Percentiles rank a stretch among this genome's conserved stretches.
Conservation (phyloP, 92 coral and sea anemone species). For the Virgularia gustaviana region DNA sequence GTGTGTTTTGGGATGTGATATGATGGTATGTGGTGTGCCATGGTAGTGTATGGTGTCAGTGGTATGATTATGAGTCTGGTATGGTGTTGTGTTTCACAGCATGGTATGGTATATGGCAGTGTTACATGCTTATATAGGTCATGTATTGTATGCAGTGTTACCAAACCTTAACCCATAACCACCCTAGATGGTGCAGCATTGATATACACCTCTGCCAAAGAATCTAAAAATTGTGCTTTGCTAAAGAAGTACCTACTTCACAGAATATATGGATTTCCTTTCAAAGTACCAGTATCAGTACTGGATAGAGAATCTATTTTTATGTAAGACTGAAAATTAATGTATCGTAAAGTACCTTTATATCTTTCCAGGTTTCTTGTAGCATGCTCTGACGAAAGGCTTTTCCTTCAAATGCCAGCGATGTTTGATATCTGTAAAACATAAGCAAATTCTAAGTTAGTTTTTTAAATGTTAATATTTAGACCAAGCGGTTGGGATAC, state of each 20-base stretch:
- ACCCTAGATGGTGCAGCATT: slow-evolving; percentile 96
- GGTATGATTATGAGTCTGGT: too few relatives aligned
- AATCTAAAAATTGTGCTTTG: slow-evolving; percentile 88
- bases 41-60: too few relatives aligned
- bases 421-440: neutral
- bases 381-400: too few relatives aligned
- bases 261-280: slow-evolving; percentile 92
- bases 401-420: neutral
- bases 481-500: slow-evolving; percentile 99
- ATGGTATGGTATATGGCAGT: too few relatives aligned
- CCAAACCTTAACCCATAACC: slow-evolving; percentile 47
- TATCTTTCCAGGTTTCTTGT: too few relatives aligned
- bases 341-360: neutral
- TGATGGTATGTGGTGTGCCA: too few relatives aligned
- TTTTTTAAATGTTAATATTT: slow-evolving; percentile 9
- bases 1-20: too few relatives aligned
- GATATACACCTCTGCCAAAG: slow-evolving; percentile 96
- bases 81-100: too few relatives aligned
- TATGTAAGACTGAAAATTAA: slow-evolving; percentile 63
- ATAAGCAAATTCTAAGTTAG: neutral
- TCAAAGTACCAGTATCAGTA: slow-evolving; percentile 81
- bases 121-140: too few relatives aligned
- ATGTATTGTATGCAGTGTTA: neutral
- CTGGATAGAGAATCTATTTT: slow-evolving; percentile 96
- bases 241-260: slow-evolving; percentile 85